A percentile compares a stretch with the other conserved stretches of the same genome.
Evolutionary conservation across 2,113 vertebrate genomes (phyloP).

Genomic region (Zosterops japonicus): DNA sequence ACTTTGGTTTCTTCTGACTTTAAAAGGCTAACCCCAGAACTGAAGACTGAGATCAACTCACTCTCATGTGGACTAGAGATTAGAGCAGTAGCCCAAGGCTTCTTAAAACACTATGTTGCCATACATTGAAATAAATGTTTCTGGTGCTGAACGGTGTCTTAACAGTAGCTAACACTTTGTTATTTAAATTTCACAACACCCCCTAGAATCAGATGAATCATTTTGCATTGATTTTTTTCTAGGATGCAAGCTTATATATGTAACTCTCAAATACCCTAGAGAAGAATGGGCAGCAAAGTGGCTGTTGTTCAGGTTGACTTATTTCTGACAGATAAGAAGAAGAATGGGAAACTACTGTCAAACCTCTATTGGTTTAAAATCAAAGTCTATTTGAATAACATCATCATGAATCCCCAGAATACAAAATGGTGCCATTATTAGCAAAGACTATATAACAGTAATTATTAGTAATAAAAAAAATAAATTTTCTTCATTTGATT

Average conservation of each 20-base stretch:
- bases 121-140: neutral
- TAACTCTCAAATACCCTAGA: neutral
- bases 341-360: neutral
- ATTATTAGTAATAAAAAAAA: neutral
- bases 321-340: neutral
- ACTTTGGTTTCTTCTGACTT: neutral
- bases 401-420: neutral
- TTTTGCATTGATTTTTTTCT: neutral
- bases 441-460: neutral
- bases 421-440: neutral
- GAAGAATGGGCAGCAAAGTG: neutral
- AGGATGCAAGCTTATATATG: neutral
- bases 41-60: neutral
- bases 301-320: neutral
- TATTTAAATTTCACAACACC: neutral
- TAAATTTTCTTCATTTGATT: neutral
- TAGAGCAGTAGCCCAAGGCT: neutral
- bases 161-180: neutral
- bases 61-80: neutral
- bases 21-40: neutral
- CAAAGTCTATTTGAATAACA: neutral
- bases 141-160: neutral
- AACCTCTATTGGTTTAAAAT: neutral
- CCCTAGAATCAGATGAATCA: neutral
- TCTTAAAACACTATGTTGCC: neutral